A percentile compares a stretch with the other conserved stretches of the same genome.
Conservation (phyloP, 2,797 vertebrate species). For the Mastacembelus armatus region DNA sequence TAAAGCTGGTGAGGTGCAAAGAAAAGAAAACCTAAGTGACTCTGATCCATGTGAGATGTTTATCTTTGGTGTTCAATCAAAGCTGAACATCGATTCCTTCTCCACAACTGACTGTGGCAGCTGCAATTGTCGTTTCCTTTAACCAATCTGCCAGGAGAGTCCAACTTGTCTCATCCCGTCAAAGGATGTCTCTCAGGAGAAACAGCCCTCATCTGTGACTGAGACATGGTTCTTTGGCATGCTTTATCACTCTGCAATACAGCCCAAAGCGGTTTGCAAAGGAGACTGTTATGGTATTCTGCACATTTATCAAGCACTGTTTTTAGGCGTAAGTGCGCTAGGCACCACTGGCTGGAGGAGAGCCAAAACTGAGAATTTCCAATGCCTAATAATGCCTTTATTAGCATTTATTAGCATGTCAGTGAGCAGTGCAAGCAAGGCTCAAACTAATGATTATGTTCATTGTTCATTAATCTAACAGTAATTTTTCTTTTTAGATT, state of each 20-base stretch:
- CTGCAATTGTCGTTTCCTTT: slow-evolving; percentile 52
- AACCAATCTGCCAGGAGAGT: slow-evolving; percentile 53
- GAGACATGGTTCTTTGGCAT: slow-evolving; percentile 26
- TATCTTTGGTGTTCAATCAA: slow-evolving; percentile 72
- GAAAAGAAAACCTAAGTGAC: slow-evolving; percentile 47
- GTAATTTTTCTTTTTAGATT: too few relatives aligned
- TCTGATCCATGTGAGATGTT: slow-evolving; percentile 62
- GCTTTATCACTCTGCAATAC: slow-evolving; percentile 13
- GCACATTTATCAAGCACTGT: background rate
- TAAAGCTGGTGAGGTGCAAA: slow-evolving; percentile 5
- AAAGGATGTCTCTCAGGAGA: slow-evolving; percentile 40
- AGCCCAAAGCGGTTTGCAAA: slow-evolving; percentile 23
- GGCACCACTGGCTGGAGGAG: background rate
- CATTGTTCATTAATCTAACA: background rate
- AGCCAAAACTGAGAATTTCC: background rate
- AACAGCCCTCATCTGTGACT: slow-evolving; percentile 35
- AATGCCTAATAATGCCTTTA: background rate
- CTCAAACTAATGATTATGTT: background rate
- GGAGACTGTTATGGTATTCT: background rate
- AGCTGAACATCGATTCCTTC: slow-evolving; percentile 61
- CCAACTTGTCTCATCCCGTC: slow-evolving; percentile 50
- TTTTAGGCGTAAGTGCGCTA: background rate
- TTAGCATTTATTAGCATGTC: background rate
- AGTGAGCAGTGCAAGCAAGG: background rate
- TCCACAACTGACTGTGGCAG: slow-evolving; percentile 60